These are phyloP conservation scores for Dermochelys coriacea DNA, from an alignment of 2,797 vertebrate genomes.

Conservation along the genomic window DNA sequence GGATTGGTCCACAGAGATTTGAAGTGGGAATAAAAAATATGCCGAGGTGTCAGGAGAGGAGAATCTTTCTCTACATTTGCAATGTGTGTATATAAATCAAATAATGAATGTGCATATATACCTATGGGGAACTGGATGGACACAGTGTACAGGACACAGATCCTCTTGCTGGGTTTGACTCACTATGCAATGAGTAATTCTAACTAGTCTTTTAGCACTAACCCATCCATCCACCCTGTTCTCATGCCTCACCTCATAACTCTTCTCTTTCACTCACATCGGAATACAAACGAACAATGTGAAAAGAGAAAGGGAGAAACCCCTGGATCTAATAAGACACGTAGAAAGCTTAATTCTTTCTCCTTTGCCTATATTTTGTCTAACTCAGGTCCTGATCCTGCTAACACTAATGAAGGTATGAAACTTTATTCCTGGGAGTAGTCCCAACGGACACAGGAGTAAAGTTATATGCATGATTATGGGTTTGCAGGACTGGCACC, in stretches of 20 bases:
- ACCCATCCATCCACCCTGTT: not conserved
- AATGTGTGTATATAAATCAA: not conserved
- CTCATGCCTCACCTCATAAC: not conserved
- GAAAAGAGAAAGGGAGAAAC: not conserved
- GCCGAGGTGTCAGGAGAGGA: not conserved
- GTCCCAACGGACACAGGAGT: not conserved
- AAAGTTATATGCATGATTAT: not conserved
- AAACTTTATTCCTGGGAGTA: not conserved
- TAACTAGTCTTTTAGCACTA: not conserved
- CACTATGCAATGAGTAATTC: not conserved
- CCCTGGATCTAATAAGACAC: not conserved
- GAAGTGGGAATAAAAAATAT: not conserved
- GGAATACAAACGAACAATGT: not conserved
- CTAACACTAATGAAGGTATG: not conserved
- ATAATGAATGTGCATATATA: not conserved
- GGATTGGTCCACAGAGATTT: not conserved
- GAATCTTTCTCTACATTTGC: not conserved
- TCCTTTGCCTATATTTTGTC: not conserved
- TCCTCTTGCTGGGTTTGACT: not conserved
- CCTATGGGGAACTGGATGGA: not conserved
- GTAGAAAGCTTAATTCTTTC: not conserved
- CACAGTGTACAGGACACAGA: not conserved
- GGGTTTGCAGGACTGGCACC: not conserved
- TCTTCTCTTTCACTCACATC: not conserved
- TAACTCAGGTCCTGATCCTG: not conserved